Conservation (phyloP, 2,888 invertebrate species). For the Phoenoteleia sp. region DNA sequence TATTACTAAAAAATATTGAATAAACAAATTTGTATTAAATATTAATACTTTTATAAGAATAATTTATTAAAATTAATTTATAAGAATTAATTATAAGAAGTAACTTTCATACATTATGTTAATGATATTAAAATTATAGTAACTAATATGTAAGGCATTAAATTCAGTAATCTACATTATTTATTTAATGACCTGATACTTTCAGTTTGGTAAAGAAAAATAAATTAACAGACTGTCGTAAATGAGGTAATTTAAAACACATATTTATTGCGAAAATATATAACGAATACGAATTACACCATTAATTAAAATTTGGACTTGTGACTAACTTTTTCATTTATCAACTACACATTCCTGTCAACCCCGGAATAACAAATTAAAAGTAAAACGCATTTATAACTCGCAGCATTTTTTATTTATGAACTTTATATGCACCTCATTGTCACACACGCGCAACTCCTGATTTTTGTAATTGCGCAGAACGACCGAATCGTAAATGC, state of each 20-base stretch:
- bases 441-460: neutral
- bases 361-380: constrained; percentile 23
- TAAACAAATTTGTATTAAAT: no score
- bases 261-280: constrained; percentile 2
- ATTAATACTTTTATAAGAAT: no score
- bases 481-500: constrained; percentile 7
- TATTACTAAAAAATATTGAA: no score
- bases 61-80: no score
- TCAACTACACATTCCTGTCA: constrained; percentile 17
- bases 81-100: neutral
- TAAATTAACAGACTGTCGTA: neutral
- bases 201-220: no score
- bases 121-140: neutral
- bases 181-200: no score
- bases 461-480: constrained; percentile 26
- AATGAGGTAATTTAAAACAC: neutral
- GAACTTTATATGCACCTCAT: constrained; percentile 26
- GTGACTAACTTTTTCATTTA: constrained; percentile 14
- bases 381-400: constrained; percentile 21
- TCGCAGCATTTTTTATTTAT: constrained; percentile 24
- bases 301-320: constrained; percentile 23
- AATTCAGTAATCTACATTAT: no score
- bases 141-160: no score
- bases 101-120: no score
- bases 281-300: constrained; percentile 16